Evolutionary conservation across 2,797 vertebrate genomes (phyloP), one percentile per base, ranked within the genome.

Genomic region (Caiman crocodilus): DNA sequence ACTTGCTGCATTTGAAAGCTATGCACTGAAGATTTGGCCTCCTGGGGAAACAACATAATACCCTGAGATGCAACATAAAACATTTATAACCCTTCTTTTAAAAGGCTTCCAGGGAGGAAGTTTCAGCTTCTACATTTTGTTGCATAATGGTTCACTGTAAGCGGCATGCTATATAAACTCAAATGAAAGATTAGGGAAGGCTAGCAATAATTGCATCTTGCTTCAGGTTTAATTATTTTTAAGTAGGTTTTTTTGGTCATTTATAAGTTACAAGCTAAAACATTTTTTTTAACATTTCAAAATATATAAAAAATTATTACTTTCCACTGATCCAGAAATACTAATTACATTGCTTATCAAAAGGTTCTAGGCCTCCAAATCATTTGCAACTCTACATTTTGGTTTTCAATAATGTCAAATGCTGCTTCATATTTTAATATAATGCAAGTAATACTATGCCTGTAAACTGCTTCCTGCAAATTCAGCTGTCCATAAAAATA

Each of bases 71-170:
- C 67, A 63, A 79, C 75, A 78, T 93, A 82, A 96, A 95, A 95
- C 90, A 91, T 92, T 89, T 92, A 94, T 93, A 96, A 61, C 35
- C 23, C 95, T 15, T 14, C 59, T 92, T 95, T 93, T 76, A 91
- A 94, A 91, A 96, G 79, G 75, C 81, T 93, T 95, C 67, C 65
- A 81, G 59, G 85, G 90, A 90, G 42, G 78, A 89, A 84, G 82
- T 88, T 96, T 94, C 92, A 94, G 20, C 26, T 81, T 93, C 94
- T 96, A 63, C 12, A 17, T 93, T 92, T 94, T 88, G 56, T 71
- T 81, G 65, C 35, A 57, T 69, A 82, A 75, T 73, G 65, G 77
- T 90, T 90, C 13, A 1, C 82, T 81, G 73, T 64, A 91, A 93
- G 82, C 94, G 93, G 90, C 57, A 18, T 30, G 13, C 60, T 57